A percentile compares a stretch with the other conserved stretches of the same genome.
Conservation (phyloP, 2,113 vertebrate genomes). For the Panthera leo region DNA sequence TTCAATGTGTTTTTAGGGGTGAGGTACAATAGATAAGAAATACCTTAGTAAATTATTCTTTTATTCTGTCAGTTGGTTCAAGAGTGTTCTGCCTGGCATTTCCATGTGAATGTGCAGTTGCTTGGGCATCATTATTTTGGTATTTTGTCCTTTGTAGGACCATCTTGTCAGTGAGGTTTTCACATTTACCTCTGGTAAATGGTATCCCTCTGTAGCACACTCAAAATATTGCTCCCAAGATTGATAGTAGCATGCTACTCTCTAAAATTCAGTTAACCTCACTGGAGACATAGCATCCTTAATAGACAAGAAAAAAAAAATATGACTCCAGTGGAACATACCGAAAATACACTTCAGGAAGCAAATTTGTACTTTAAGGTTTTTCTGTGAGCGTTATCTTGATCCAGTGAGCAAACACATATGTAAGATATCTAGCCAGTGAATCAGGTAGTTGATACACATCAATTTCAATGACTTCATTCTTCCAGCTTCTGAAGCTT, state of each 20-base stretch:
- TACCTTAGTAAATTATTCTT: constrained; percentile 59
- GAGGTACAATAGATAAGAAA: constrained; percentile 66
- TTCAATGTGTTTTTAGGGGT: constrained; percentile 64
- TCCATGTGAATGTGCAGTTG: background rate
- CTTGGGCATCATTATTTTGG: constrained; percentile 13
- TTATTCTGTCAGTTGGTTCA: constrained; percentile 42
- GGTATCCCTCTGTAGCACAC: background rate
- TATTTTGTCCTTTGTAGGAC: background rate
- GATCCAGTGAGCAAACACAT: background rate
- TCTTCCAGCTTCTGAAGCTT: background rate
- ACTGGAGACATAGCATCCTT: background rate
- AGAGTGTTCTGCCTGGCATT: background rate
- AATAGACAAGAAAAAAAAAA: constrained; percentile 11
- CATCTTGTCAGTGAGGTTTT: constrained; percentile 1
- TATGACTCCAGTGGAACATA: background rate
- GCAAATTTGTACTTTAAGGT: background rate
- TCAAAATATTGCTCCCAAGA: background rate
- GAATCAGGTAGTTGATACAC: background rate
- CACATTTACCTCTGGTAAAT: background rate
- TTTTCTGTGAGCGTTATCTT: background rate
- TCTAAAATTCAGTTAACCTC: background rate
- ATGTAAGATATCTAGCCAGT: background rate
- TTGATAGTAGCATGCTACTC: background rate
- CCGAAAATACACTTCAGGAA: background rate
- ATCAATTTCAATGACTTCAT: background rate